phyloP scores from a whole-genome alignment of 2,797 vertebrate genomes.

The Knipowitschia caucasica region DNA sequence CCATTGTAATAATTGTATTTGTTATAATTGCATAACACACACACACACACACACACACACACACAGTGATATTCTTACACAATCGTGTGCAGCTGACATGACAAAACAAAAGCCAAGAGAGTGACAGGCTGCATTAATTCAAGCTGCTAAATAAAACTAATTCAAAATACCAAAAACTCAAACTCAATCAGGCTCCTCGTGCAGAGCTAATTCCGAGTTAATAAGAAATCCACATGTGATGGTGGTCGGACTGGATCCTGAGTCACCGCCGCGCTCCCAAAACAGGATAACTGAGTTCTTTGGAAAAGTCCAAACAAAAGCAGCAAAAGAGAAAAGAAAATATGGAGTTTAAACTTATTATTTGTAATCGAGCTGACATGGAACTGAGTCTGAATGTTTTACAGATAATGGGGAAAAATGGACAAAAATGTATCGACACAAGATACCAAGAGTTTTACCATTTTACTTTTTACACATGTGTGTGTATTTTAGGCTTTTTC shows the following conservation, averaged over 20 bases:
- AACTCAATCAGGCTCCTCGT: not conserved
- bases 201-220: constrained; percentile 2
- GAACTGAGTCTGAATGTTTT: not conserved
- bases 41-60: too few relatives aligned
- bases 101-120: not conserved
- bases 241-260: constrained; percentile 1
- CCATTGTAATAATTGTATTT: too few relatives aligned
- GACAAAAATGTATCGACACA: too few relatives aligned
- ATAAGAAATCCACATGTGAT: constrained; percentile 5
- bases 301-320: constrained; percentile 9
- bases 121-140: not conserved
- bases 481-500: too few relatives aligned
- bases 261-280: constrained; percentile 3
- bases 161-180: not conserved
- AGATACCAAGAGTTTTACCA: too few relatives aligned
- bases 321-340: not conserved
- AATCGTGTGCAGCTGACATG: not conserved
- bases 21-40: not conserved
- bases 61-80: too few relatives aligned
- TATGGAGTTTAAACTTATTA: not conserved
- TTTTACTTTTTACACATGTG: too few relatives aligned
- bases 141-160: not conserved
- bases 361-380: not conserved
- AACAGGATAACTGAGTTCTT: constrained; percentile 6
- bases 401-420: too few relatives aligned